Percentiles rank a stretch among this genome's conserved stretches.
Evolutionary conservation across 2,113 vertebrate genomes (phyloP).

Genomic region (Cromileptes altivelis): DNA sequence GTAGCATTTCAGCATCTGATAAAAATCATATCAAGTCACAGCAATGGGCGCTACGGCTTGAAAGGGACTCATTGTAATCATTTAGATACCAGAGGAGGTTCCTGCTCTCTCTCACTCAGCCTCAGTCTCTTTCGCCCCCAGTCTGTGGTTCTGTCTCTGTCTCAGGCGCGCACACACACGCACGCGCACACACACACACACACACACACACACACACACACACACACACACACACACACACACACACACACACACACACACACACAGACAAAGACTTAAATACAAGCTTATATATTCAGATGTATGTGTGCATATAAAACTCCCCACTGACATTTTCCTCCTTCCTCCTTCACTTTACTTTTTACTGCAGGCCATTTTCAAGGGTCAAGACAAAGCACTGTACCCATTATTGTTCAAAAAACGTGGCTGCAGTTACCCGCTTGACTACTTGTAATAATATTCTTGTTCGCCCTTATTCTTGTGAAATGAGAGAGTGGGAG

Average conservation of each 20-base stretch:
- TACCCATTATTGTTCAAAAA: slow-evolving; percentile 74
- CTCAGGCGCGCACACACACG: no score
- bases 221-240: neutral
- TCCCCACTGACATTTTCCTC: slow-evolving; percentile 16
- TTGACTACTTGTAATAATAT: slow-evolving; percentile 58
- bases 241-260: neutral
- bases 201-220: neutral
- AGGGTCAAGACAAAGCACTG: slow-evolving; percentile 77
- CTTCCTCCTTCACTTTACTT: slow-evolving; percentile 22
- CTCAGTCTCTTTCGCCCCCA: slow-evolving; percentile 10
- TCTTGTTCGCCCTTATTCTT: slow-evolving; percentile 67
- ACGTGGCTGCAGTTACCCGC: slow-evolving; percentile 66
- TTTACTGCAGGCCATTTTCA: slow-evolving; percentile 71
- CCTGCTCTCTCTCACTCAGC: slow-evolving; percentile 68
- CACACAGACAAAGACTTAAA: slow-evolving; percentile 5
- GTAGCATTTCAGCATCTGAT: slow-evolving; percentile 91
- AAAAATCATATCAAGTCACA: slow-evolving; percentile 91
- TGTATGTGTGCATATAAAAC: slow-evolving; percentile 43
- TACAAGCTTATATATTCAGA: slow-evolving; percentile 32
- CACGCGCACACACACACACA: neutral
- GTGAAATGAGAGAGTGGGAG: slow-evolving; percentile 30
- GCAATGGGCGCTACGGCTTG: slow-evolving; percentile 84
- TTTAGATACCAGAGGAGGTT: slow-evolving; percentile 84
- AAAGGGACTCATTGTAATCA: slow-evolving; percentile 89
- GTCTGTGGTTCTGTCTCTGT: slow-evolving; percentile 21